Percentiles rank a stretch among this genome's conserved stretches.
phyloP scores from a whole-genome alignment of 2,797 vertebrate species.

The Pogonophryne albipinna region DNA sequence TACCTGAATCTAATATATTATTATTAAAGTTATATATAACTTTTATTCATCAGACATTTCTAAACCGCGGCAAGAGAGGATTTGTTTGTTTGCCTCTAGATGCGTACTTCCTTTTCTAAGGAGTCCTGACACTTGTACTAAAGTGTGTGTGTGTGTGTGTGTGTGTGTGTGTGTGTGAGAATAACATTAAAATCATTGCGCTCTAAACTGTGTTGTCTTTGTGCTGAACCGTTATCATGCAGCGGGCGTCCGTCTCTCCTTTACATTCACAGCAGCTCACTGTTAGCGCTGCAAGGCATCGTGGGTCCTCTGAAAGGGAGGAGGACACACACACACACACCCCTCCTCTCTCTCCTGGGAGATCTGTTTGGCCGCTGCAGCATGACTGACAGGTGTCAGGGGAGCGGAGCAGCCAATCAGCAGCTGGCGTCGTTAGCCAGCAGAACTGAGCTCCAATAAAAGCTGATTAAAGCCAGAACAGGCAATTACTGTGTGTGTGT shows the following conservation, averaged over 20 bases:
- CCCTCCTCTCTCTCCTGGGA: conserved; percentile 14
- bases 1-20: no score
- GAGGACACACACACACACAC: no score
- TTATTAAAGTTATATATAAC: no score
- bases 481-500: conserved; percentile 39
- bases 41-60: no score
- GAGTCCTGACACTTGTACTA: not conserved
- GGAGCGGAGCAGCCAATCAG: conserved; percentile 61
- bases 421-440: conserved; percentile 57
- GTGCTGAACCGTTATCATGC: conserved; percentile 50
- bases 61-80: no score
- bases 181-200: conserved; percentile 6
- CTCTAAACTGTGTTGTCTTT: conserved; percentile 6
- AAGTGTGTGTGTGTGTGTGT: not conserved
- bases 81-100: not conserved
- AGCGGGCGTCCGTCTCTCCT: conserved; percentile 38
- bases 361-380: conserved; percentile 57
- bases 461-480: conserved; percentile 64
- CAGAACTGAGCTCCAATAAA: conserved; percentile 67
- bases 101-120: not conserved
- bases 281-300: conserved; percentile 45
- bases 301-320: conserved; percentile 34
- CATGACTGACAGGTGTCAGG: conserved; percentile 67
- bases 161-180: not conserved
- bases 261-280: conserved; percentile 62